Evolutionary conservation across 2,797 vertebrate genomes (phyloP).

Genomic region (Spinus pinus): DNA sequence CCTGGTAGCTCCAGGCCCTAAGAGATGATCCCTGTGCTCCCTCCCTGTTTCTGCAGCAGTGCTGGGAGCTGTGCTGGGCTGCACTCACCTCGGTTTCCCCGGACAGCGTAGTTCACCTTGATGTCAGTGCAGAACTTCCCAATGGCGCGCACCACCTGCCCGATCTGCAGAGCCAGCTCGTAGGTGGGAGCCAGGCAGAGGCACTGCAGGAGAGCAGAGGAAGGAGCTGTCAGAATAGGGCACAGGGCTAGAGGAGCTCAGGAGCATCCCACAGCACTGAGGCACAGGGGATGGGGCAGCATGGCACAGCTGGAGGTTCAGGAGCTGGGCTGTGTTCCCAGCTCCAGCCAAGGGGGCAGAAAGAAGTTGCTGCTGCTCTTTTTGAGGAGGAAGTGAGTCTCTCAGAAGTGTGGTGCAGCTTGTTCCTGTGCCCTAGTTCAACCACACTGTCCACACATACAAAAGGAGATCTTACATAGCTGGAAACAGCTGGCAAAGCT

Average conservation of each 20-base stretch:
- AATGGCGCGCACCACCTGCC: slow-evolving; percentile 72
- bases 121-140: slow-evolving; percentile 70
- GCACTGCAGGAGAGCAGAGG: slow-evolving; percentile 54
- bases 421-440: rapidly evolving
- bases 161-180: slow-evolving; percentile 79
- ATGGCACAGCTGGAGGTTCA: rapidly evolving
- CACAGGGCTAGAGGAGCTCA: rapidly evolving
- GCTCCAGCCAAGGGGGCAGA: neutral
- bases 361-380: rapidly evolving
- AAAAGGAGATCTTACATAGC: rapidly evolving
- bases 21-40: neutral
- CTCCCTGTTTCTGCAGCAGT: rapidly evolving
- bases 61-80: rapidly evolving
- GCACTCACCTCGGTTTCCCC: slow-evolving; percentile 75
- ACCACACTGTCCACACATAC: rapidly evolving
- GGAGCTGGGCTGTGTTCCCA: neutral
- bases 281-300: rapidly evolving
- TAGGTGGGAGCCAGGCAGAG: slow-evolving; percentile 80
- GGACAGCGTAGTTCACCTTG: slow-evolving; percentile 72
- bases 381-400: neutral
- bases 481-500: neutral
- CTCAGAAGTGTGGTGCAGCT: rapidly evolving
- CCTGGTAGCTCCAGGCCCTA: neutral
- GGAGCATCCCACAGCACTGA: neutral
- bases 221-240: neutral